Evolutionary conservation across 2,797 vertebrate genomes (phyloP), one percentile per base, ranked within the genome.

Genomic region (Jordanella pulchra): DNA sequence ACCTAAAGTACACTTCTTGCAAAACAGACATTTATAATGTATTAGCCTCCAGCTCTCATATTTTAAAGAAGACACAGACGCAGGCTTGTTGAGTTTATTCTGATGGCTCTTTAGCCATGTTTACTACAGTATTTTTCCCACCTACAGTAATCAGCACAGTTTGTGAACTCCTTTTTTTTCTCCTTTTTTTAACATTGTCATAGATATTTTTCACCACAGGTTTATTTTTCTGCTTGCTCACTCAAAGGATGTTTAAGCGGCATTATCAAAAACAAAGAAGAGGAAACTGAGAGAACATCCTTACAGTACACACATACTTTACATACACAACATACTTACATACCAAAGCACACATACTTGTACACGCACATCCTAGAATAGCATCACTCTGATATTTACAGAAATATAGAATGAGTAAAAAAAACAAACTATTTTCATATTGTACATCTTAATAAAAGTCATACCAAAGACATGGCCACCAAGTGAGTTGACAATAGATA

Each of bases 391-490:
- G 88, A 77, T 94, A 93, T 93, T 89, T 94, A 94, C 93, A 95
- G 87, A 91, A 90, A 93, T 90, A 90, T 87, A 88, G 83, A 89
- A 91, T 92, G 88, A 92, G 87, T 91, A 90, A 91, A 93, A 93
- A 91, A 90, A 90, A 64, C 84, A 87, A 63, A 63, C 60, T 92
- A 92, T 92, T 89, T 92, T 87, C 87, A 84, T 54, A 89, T 91
- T 93, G 92, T 93, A 94, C 92, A 93, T 91, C 84, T 91, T 91
- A 88, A 91, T 91, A 93, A 89, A 93, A 93, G 86, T 93, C 90
- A 93, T 93, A 94, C 92, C 89, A 94, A 94, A 94, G 92, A 93
- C 92, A 94, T 94, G 94, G 93, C 91, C 93, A 94, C 93, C 73
- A 84, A 93, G 92, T 93, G 91, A 92, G 85, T 90, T 91, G 94